Evolutionary conservation across 2,888 invertebrate genomes (phyloP), one percentile per base, ranked within the genome.

Genomic region (Deilephila elpenor): DNA sequence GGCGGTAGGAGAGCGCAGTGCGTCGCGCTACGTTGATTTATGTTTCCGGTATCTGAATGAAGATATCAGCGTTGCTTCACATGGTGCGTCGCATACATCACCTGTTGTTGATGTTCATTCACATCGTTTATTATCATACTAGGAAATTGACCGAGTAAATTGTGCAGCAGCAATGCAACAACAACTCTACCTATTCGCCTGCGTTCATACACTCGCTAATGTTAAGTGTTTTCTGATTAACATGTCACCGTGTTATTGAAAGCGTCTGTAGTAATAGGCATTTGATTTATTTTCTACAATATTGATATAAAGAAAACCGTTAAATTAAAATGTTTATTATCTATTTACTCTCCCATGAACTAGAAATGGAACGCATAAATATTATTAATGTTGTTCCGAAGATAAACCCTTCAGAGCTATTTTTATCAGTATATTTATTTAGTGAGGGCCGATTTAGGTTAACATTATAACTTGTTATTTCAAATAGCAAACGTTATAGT

Each of bases 11-110:
- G 76, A 71, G 78, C 78, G 82, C 79, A 82, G 80, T 83, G 79
- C 84, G 88, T 86, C 86, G 86, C 86, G 85, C 84, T 82, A 84
- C 87, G 87, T 85, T 91, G 91, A 92, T 93, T 93, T 92, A 93
- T 91, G 89, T 88, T 88, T 93, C 93, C 93, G 90, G 87, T 87
- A 80, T 80, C 79, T 92, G 92, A 93, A 93, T 92, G 91, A 89
- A 91, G 87, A 89, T 89, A 91, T 91, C 88, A 92, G 90, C 89
- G 89, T 83, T 87, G 85, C 84, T 87, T 88, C 89, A 87, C 87
- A 89, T 87, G 89, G 87, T 83, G 82, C 84, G 85, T 80, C 79
- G 78, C 80, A 78, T 81, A 79, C 80, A 79, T 79, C 80, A 76
- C 76, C 79, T 82, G 80, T 80, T 86, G 85, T 87, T 83, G 82